Evolutionary conservation across 2,888 invertebrate genomes (phyloP).

Genomic region (Adelphocoris suturalis): DNA sequence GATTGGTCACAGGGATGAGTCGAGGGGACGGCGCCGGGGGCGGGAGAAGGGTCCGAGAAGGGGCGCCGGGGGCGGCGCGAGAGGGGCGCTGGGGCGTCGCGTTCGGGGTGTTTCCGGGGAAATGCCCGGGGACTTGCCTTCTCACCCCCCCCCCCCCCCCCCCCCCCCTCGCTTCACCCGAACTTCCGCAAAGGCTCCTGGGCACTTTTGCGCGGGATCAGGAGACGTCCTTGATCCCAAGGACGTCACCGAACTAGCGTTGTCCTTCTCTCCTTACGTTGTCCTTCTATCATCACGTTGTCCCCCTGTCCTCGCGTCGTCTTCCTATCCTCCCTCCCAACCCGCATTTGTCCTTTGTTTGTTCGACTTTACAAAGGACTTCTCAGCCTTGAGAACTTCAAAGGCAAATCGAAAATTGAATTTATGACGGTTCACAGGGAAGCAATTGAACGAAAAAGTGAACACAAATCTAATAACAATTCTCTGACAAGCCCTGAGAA

Average conservation of each 20-base stretch:
- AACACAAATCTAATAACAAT: too few relatives aligned
- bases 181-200: not conserved
- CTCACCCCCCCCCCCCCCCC: too few relatives aligned
- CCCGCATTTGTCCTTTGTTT: too few relatives aligned
- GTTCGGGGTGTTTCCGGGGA: slow-evolving; percentile 13
- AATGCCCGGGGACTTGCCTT: slow-evolving; percentile 21
- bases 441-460: too few relatives aligned
- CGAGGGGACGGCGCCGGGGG: not conserved
- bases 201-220: slow-evolving; percentile 5
- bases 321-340: too few relatives aligned
- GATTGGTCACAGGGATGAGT: not conserved
- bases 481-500: too few relatives aligned
- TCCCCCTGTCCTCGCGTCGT: too few relatives aligned
- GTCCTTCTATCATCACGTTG: too few relatives aligned
- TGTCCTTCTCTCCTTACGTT: not conserved
- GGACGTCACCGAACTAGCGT: not conserved
- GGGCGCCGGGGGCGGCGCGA: not conserved
- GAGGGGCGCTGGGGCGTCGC: not conserved
- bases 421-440: too few relatives aligned
- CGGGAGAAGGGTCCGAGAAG: not conserved
- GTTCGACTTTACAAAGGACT: too few relatives aligned
- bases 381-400: too few relatives aligned
- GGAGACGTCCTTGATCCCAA: slow-evolving; percentile 17
- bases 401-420: too few relatives aligned
- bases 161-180: not conserved